Base-by-base conservation (phyloP, 2,888 invertebrate genomes). In the Oegoconia quadripuncta region DNA sequence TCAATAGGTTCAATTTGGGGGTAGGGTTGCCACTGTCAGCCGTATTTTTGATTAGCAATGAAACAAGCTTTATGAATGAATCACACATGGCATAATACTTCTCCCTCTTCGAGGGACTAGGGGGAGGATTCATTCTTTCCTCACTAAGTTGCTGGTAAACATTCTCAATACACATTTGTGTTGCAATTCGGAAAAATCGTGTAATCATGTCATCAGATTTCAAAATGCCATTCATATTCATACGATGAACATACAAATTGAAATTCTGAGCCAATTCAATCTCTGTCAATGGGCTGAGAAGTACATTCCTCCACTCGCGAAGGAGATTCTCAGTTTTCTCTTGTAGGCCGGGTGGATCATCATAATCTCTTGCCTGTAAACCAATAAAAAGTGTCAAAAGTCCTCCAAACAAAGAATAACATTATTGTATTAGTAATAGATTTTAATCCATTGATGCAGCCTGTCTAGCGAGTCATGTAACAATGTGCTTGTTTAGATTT, bases 161-260 rank as follows among this genome's bases (percentile, higher is more conserved):
- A 41, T 96, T 91, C 73, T 98, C 97, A 2, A 98, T 95, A 76
- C 98, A 98, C 90, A 98, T 93, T 75, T 98, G 97, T 0, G 97
- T 97, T 39, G 97, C 97, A 44, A 98, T 91, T 28, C 99, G 92
- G 89, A 99, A 98, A 88, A 99, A 99, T 41, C 98, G 88, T 0
- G 98, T 97, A 46, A 99, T 98, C 64, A 98, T 90, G 67, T 99
- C 99, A 69, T 99, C 99, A 0, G 98, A 97, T 77, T 98, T 98
- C 36, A 98, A 88, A 43, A 99, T 97, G 3, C 99, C 84, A 29
- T 80, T 61, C 75, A 95, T 91, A 74, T 98, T 98, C 97, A 99
- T 97, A 77, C 97, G 95, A 64, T 96, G 96, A 3, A 99, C 97
- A 78, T 98, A 98, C 52, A 95, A 86, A 47, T 95, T 93, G 77